A percentile compares a stretch with the other conserved stretches of the same genome.
These are phyloP conservation scores for Pseudorhiza aurosa DNA, from an alignment of 30 jellyfish, hydroid and myxozoan species.

Conservation along the genomic window DNA sequence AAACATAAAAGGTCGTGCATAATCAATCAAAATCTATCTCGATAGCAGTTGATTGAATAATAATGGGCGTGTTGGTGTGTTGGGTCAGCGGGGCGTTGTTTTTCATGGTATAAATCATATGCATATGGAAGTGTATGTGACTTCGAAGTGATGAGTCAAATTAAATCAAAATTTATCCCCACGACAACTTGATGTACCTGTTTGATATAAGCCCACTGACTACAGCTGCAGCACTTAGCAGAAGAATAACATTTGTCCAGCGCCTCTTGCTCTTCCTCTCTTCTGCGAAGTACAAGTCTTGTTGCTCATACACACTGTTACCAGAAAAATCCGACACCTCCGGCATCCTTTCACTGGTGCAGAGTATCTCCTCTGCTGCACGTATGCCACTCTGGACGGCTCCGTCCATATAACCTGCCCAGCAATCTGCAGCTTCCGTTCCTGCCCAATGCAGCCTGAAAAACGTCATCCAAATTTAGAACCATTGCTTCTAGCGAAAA, in stretches of 20 bases:
- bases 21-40: too few species aligned
- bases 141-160: too few species aligned
- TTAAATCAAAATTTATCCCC: too few species aligned
- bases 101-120: too few species aligned
- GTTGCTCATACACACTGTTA: constrained; percentile 17
- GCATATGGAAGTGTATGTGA: too few species aligned
- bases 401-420: constrained; percentile 78
- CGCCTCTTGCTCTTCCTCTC: constrained; percentile 12
- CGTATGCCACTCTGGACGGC: constrained; percentile 81
- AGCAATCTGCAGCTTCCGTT: constrained; percentile 71
- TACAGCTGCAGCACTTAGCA: background rate
- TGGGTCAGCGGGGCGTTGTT: too few species aligned
- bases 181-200: background rate
- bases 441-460: constrained; percentile 74
- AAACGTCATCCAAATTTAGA: background rate
- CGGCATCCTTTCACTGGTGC: background rate
- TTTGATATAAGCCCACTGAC: constrained; percentile 14
- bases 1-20: too few species aligned
- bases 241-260: background rate
- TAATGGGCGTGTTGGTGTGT: too few species aligned
- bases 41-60: too few species aligned
- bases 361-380: constrained; percentile 68
- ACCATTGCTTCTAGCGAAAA: background rate
- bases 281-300: background rate
- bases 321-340: background rate